Conservation (phyloP, 2,797 vertebrate species). For the Melanotaenia boesemani region DNA sequence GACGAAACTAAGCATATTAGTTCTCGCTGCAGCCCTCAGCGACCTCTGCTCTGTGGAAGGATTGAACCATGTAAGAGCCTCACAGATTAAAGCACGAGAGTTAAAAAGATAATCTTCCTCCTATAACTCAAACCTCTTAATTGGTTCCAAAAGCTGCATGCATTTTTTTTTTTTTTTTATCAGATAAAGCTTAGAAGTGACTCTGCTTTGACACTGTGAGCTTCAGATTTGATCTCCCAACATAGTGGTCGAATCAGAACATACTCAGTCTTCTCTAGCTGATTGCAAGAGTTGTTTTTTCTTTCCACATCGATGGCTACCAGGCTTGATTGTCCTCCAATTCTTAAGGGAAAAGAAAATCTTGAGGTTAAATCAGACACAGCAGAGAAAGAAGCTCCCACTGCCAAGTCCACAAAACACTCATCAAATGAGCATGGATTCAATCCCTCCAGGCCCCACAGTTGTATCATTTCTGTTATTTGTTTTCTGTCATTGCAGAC, state of each 20-base stretch:
- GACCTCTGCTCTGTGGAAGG: conserved; percentile 43
- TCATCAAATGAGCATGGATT: conserved; percentile 1
- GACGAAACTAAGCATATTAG: conserved; percentile 52
- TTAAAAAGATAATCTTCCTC: conserved; percentile 55
- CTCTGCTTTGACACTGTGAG: not conserved
- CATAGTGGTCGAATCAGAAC: not conserved
- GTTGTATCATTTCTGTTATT: not conserved
- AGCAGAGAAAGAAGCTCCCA: not conserved
- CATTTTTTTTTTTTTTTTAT: conserved; percentile 19
- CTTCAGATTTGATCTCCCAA: conserved; percentile 18
- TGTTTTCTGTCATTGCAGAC: not conserved
- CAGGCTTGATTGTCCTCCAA: not conserved
- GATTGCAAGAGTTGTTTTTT: not conserved
- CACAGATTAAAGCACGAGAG: conserved; percentile 39
- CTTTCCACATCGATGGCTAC: not conserved
- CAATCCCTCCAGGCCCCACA: not conserved
- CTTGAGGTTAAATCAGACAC: not conserved
- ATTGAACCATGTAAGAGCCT: conserved; percentile 46
- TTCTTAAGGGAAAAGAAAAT: not conserved
- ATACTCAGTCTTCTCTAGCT: not conserved
- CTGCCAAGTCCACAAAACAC: accelerated
- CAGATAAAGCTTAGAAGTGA: conserved; percentile 29
- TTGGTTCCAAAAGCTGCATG: conserved; percentile 39
- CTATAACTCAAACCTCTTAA: conserved; percentile 50
- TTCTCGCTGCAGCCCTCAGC: conserved; percentile 29